These are phyloP conservation scores for Cactoblastis cactorum DNA, from an alignment of 2,888 invertebrate genomes.

Conservation along the genomic window DNA sequence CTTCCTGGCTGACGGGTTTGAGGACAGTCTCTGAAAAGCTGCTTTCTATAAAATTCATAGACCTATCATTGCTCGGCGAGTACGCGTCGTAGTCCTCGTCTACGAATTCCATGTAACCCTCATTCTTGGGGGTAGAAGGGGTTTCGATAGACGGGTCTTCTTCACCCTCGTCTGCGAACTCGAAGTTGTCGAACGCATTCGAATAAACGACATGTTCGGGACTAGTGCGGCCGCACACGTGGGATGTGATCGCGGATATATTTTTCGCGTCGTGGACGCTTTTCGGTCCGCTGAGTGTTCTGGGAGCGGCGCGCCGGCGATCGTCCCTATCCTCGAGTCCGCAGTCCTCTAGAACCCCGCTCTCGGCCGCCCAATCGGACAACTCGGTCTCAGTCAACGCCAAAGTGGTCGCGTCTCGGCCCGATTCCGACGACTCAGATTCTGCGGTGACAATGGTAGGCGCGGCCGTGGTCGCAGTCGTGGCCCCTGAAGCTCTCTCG, in stretches of 20 bases:
- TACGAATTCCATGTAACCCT: constrained; percentile 67
- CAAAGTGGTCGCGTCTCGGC: constrained; percentile 84
- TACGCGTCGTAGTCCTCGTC: constrained; percentile 64
- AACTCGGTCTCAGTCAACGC: constrained; percentile 91
- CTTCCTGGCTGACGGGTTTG: constrained; percentile 40
- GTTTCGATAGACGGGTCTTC: constrained; percentile 86
- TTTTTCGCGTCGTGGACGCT: constrained; percentile 63
- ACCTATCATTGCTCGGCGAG: constrained; percentile 64
- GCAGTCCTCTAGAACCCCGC: constrained; percentile 87
- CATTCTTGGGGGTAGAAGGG: constrained; percentile 50
- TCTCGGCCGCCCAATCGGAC: constrained; percentile 94
- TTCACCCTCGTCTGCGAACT: constrained; percentile 92
- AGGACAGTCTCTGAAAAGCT: constrained; percentile 60
- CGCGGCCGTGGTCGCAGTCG: constrained; percentile 60
- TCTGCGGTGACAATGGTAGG: constrained; percentile 63
- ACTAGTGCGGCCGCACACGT: constrained; percentile 65
- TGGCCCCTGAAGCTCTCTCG: constrained; percentile 46
- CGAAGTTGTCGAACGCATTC: constrained; percentile 87
- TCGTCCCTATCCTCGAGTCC: constrained; percentile 67
- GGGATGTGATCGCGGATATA: constrained; percentile 54
- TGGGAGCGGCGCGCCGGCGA: constrained; percentile 47
- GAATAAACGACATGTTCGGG: constrained; percentile 56
- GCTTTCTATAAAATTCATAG: constrained; percentile 79
- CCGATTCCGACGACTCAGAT: constrained; percentile 81
- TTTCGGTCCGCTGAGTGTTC: constrained; percentile 58